A percentile compares a stretch with the other conserved stretches of the same genome.
phyloP scores from a whole-genome alignment of 2,888 invertebrate genomes.

The Temnothorax ravouxi region DNA sequence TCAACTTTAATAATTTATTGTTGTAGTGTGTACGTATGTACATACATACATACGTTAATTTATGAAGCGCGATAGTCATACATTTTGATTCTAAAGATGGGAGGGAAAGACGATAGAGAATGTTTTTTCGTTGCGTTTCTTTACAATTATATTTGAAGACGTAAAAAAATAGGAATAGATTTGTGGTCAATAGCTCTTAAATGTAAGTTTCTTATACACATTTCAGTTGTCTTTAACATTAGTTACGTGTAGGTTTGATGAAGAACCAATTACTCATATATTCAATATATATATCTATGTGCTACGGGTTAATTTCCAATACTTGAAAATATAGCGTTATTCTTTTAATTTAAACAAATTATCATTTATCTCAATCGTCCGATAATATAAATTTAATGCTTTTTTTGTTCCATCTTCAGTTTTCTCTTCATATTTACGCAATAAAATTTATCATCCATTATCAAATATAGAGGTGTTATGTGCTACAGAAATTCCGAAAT shows the following conservation, averaged over 20 bases:
- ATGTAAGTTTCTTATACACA: not conserved
- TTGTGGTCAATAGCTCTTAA: not conserved
- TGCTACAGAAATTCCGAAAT: not conserved
- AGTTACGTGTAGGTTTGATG: not conserved
- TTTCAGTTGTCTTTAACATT: not conserved
- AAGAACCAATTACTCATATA: not conserved
- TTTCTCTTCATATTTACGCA: not conserved
- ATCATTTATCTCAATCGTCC: not conserved
- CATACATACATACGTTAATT: not conserved
- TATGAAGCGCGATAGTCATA: not conserved
- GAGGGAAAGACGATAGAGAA: not conserved
- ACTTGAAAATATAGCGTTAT: not conserved
- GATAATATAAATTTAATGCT: not conserved
- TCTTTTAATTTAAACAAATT: constrained; percentile 15
- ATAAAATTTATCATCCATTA: not conserved
- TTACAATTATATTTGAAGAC: not conserved
- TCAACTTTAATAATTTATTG: not conserved
- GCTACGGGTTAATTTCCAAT: not conserved
- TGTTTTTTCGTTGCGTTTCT: not conserved
- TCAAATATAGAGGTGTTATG: not conserved
- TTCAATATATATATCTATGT: not conserved
- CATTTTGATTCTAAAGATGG: constrained; percentile 1
- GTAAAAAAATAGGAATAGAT: not conserved
- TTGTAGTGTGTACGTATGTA: not conserved
- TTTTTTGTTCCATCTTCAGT: not conserved